Evolutionary conservation across 2,113 vertebrate species (phyloP), one percentile per base, ranked within the genome.

Genomic region (Acanthisitta chloris): DNA sequence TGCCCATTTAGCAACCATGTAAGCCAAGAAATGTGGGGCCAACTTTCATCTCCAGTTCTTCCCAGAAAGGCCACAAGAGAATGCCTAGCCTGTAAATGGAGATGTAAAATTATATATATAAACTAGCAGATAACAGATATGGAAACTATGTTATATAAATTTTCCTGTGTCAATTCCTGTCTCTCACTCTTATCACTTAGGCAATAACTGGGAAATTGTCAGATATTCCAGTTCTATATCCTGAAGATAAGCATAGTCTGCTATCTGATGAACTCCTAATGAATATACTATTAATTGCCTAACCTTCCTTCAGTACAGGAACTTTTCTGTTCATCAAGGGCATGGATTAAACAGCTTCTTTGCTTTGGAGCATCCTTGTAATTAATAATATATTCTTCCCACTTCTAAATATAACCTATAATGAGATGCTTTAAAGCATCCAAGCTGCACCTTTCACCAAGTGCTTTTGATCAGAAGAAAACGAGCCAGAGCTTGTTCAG

Each of bases 361-460:
- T 95, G 88, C 96, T 97, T 97, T 96, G 81, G 55, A 89, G 93
- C 97, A 96, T 97, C 97, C 96, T 97, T 93, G 91, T 97, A 97
- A 98, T 98, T 98, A 98, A 98, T 97, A 98, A 98, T 97, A 97
- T 94, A 97, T 98, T 93, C 97, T 97, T 93, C 80, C 38, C 88
- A 94, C 95, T 97, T 97, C 96, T 98, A 98, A 98, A 97, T 97
- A 98, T 97, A 98, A 94, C 96, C 73, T 96, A 82, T 97, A 98
- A 98, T 96, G 92, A 98, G 88, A 97, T 92, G 94, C 96, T 97
- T 97, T 97, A 46, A 74, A 97, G 92, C 96, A 96, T 72, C 86
- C 88, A 91, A 66, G 94, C 77, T 88, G 88, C 81, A 96, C 96
- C 94, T 96, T 88, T 96, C 92, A 96, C 55, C 52, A 59, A 90